Evolutionary conservation across 2,888 invertebrate species (phyloP), one percentile per base, ranked within the genome.

Genomic region (Alcis repandata): DNA sequence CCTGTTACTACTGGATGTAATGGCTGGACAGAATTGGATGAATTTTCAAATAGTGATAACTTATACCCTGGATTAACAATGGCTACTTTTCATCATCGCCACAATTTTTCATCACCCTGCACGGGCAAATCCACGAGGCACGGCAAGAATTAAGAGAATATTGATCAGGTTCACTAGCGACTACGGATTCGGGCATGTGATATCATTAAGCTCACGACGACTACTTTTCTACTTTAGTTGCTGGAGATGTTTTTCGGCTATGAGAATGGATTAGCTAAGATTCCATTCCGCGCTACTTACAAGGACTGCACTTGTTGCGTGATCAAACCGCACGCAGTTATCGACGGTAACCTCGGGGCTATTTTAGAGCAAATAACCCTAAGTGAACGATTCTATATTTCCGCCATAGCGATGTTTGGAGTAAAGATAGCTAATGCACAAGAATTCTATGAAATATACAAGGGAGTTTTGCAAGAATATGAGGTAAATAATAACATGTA

Each of bases 381-480:
- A 15, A 85, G 87, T 15, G 94, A 95, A 59, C 95, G 95, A 17
- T 98, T 97, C 80, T 94, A 94, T 66, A 95, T 99, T 63, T 95
- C 96, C 0, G 98, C 97, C 0, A 93, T 98, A 79, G 96, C 97
- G 80, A 96, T 97, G 95, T 96, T 97, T 80, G 93, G 95, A 62
- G 91, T 99, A 76, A 97, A 96, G 75, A 93, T 96, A 45, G 93
- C 95, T 0, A 97, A 98, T 83, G 97, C 98, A 20, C 96, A 97
- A 85, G 98, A 98, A 85, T 98, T 98, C 91, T 95, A 96, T 77
- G 98, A 98, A 93, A 95, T 98, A 15, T 99, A 99, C 86, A 97
- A 97, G 85, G 98, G 97, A 0, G 97, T 98, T 54, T 87, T 97
- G 27, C 95, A 96, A 1, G 97, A 97, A 80, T 96, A 95, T 81